phyloP scores from a whole-genome alignment of 2,113 vertebrate species.

The Hepsetus odoe region DNA sequence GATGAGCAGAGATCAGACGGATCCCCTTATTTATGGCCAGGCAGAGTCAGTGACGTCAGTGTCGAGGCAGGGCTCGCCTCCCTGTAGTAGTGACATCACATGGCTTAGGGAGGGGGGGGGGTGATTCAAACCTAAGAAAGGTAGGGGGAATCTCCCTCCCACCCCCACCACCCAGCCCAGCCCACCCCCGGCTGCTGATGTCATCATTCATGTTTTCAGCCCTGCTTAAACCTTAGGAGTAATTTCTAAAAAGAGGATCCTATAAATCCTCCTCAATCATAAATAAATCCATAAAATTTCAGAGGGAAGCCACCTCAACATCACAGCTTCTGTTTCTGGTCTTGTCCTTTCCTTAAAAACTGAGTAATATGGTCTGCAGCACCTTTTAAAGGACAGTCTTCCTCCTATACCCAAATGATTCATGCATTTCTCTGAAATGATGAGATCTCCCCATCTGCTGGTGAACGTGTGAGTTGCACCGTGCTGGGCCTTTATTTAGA shows the following conservation, averaged over 20 bases:
- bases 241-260: not conserved
- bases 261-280: not conserved
- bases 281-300: too few species aligned
- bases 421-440: constrained; percentile 18
- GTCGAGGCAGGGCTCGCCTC: constrained; percentile 72
- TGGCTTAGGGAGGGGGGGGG: constrained; percentile 45
- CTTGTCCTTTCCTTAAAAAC: too few species aligned
- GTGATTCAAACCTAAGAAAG: constrained; percentile 61
- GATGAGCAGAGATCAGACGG: constrained; percentile 56
- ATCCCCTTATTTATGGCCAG: constrained; percentile 69
- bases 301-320: not conserved
- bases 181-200: constrained; percentile 56
- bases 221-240: not conserved
- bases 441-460: constrained; percentile 12
- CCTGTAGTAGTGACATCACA: constrained; percentile 70
- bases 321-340: too few species aligned
- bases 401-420: not conserved
- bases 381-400: not conserved
- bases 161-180: constrained; percentile 61
- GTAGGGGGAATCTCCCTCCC: constrained; percentile 57
- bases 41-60: constrained; percentile 70
- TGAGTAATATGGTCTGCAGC: too few species aligned
- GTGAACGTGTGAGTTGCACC: not conserved
- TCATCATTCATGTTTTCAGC: constrained; percentile 2
- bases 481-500: too few species aligned